phyloP scores from a whole-genome alignment of 2,113 vertebrate species.

The Thamnaconus septentrionalis region DNA sequence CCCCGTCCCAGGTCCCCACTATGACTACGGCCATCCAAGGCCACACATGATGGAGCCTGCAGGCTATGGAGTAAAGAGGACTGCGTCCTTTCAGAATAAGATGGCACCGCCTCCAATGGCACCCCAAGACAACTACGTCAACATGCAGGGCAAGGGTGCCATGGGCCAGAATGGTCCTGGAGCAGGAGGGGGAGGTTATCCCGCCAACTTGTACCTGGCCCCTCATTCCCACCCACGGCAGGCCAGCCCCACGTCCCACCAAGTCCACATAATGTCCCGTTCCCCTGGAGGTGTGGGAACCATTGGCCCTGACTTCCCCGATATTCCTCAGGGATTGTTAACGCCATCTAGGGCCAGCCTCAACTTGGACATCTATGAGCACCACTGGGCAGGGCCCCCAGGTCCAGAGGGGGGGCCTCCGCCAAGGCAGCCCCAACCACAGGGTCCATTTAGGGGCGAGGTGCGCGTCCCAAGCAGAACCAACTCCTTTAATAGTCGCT shows the following conservation, averaged over 20 bases:
- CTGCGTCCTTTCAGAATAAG: slow-evolving; percentile 94
- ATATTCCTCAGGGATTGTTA: slow-evolving; percentile 83
- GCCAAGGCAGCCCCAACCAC: slow-evolving; percentile 76
- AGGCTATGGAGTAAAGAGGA: slow-evolving; percentile 89
- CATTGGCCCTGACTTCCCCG: slow-evolving; percentile 84
- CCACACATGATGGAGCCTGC: slow-evolving; percentile 84
- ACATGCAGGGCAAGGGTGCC: slow-evolving; percentile 82
- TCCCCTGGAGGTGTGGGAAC: slow-evolving; percentile 69
- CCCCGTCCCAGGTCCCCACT: slow-evolving; percentile 80
- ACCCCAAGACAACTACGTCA: slow-evolving; percentile 79
- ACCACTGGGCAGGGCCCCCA: slow-evolving; percentile 82
- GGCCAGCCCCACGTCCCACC: slow-evolving; percentile 86
- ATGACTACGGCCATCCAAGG: slow-evolving; percentile 80
- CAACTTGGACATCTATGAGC: slow-evolving; percentile 90
- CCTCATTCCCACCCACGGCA: slow-evolving; percentile 88
- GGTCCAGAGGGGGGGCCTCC: slow-evolving; percentile 80
- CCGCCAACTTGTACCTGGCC: slow-evolving; percentile 79
- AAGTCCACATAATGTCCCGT: slow-evolving; percentile 85
- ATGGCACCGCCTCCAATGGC: slow-evolving; percentile 72
- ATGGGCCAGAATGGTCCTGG: slow-evolving; percentile 77
- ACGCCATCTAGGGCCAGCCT: slow-evolving; percentile 89
- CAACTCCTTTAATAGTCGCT: slow-evolving; percentile 92
- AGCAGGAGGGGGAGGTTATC: slow-evolving; percentile 73
- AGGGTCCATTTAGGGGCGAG: slow-evolving; percentile 85
- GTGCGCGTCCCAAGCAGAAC: slow-evolving; percentile 86